These are phyloP conservation scores for Holothuria leucospilota DNA, from an alignment of 53 echinoderm and acorn worm species.

Conservation along the genomic window DNA sequence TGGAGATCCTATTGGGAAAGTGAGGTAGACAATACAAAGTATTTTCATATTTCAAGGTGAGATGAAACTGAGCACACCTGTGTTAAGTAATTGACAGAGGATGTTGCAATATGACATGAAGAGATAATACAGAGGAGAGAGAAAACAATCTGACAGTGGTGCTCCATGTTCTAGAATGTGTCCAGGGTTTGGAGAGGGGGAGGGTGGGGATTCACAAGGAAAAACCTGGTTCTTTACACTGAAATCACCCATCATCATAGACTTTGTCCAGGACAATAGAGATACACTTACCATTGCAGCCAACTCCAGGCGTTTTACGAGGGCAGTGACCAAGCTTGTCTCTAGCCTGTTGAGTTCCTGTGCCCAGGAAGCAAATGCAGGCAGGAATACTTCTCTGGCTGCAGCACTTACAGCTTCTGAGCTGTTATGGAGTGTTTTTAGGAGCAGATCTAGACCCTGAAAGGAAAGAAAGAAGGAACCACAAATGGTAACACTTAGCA, in stretches of 20 bases:
- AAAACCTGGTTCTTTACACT: no score
- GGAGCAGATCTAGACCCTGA: slow-evolving; percentile 90
- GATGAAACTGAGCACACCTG: no score
- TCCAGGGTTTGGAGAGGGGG: no score
- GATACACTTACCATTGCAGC: slow-evolving; percentile 81
- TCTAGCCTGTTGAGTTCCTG: slow-evolving; percentile 84
- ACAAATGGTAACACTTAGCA: background rate
- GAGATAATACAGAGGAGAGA: no score
- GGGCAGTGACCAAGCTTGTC: slow-evolving; percentile 78
- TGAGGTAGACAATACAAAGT: background rate
- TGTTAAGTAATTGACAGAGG: no score
- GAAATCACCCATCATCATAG: no score
- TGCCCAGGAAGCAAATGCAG: slow-evolving; percentile 92
- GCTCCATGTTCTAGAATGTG: no score
- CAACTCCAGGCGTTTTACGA: slow-evolving; percentile 84
- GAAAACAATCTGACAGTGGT: no score
- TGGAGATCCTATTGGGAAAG: slow-evolving; percentile 72
- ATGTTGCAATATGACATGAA: no score
- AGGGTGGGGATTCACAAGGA: no score
- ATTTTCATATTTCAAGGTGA: no score
- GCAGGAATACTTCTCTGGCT: slow-evolving; percentile 85
- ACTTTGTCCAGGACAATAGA: background rate
- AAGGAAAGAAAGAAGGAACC: background rate
- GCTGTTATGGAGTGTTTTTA: slow-evolving; percentile 75
- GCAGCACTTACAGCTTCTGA: slow-evolving; percentile 76